Percentiles rank a stretch among this genome's conserved stretches.
phyloP scores from a whole-genome alignment of 1,140 invertebrate genomes.

The Plodia interpunctella region DNA sequence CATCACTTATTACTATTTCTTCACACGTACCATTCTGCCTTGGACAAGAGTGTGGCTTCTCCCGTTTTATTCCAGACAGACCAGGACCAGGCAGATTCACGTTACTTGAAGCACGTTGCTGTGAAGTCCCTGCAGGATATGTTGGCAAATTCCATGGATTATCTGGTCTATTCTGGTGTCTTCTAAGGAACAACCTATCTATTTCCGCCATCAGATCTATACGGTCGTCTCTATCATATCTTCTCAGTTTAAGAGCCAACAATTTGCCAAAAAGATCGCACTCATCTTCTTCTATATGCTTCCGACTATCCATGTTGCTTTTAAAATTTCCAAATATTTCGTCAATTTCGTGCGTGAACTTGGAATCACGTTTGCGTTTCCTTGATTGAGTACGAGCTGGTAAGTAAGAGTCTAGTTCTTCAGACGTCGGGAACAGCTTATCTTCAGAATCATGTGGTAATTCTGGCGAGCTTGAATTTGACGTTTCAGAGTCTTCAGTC shows the following conservation, averaged over 20 bases:
- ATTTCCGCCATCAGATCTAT: not conserved
- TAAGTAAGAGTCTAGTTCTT: not conserved
- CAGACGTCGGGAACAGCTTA: not conserved
- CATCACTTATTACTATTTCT: not conserved
- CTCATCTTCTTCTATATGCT: not conserved
- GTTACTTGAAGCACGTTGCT: not conserved
- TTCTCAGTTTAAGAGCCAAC: not conserved
- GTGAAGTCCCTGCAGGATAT: not conserved
- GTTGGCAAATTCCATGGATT: not conserved
- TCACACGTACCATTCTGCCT: not conserved
- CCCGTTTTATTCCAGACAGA: not conserved
- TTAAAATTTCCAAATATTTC: conserved; percentile 2
- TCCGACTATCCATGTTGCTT: not conserved
- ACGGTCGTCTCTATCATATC: not conserved
- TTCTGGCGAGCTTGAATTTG: not conserved
- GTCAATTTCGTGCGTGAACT: not conserved
- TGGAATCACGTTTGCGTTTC: not conserved
- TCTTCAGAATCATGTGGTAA: not conserved
- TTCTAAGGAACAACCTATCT: not conserved
- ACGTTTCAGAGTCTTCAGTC: not conserved
- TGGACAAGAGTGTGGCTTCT: not conserved
- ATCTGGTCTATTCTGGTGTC: not conserved
- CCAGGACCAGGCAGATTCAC: not conserved
- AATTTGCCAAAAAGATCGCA: not conserved
- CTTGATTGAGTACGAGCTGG: not conserved